Conservation (phyloP, 1,140 invertebrate genomes). For the Limonius californicus region DNA sequence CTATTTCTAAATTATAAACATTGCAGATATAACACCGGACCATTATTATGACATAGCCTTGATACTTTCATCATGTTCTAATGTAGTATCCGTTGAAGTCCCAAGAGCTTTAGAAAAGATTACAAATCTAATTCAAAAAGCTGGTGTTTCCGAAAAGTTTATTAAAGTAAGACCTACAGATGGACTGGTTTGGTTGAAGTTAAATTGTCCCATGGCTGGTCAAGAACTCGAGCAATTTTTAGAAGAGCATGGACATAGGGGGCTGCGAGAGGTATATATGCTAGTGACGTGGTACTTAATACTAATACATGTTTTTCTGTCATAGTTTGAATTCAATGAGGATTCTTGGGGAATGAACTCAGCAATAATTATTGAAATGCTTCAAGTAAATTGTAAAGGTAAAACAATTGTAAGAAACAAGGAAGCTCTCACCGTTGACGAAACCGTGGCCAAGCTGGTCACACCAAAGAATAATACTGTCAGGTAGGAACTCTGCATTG, state of each 20-base stretch:
- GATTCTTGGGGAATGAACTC: slow-evolving; percentile 66
- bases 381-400: slow-evolving; percentile 53
- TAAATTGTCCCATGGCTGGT: slow-evolving; percentile 51
- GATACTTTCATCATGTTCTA: slow-evolving; percentile 60
- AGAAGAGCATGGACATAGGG: slow-evolving; percentile 69
- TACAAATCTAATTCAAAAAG: slow-evolving; percentile 50
- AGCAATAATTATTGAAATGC: slow-evolving; percentile 55
- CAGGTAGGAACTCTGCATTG: too few species aligned
- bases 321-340: slow-evolving; percentile 62
- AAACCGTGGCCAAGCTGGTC: slow-evolving; percentile 49
- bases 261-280: slow-evolving; percentile 63
- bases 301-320: slow-evolving; percentile 13
- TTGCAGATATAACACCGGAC: slow-evolving; percentile 54
- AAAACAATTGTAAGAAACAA: slow-evolving; percentile 29
- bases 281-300: slow-evolving; percentile 10
- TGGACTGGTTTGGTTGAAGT: slow-evolving; percentile 57
- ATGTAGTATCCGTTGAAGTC: slow-evolving; percentile 69
- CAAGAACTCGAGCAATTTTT: slow-evolving; percentile 58
- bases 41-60: slow-evolving; percentile 59
- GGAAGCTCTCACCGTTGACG: slow-evolving; percentile 33
- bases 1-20: background rate
- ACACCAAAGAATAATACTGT: slow-evolving; percentile 50
- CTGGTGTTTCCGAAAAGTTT: slow-evolving; percentile 54
- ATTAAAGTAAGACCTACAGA: slow-evolving; percentile 49
- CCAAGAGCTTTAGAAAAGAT: slow-evolving; percentile 54